Evolutionary conservation across 2,113 vertebrate species (phyloP).

Genomic region (Cairina moschata): DNA sequence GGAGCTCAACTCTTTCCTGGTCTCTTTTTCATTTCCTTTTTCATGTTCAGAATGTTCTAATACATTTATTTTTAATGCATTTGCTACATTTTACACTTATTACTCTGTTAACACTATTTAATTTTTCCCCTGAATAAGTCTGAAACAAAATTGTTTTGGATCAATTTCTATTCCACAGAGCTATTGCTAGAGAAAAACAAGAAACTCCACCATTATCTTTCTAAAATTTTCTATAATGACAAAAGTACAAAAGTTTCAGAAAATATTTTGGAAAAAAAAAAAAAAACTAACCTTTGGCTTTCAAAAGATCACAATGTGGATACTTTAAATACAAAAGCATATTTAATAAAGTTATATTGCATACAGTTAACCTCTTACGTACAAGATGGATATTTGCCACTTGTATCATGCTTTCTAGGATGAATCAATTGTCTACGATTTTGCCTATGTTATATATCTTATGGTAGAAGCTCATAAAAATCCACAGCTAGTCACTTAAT

Average conservation of each 20-base stretch:
- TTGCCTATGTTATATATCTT: background rate
- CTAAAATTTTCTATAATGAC: background rate
- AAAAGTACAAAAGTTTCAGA: background rate
- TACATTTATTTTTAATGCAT: background rate
- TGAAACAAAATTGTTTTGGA: background rate
- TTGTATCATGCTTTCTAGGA: background rate
- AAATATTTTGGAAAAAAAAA: background rate
- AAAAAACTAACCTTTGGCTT: background rate
- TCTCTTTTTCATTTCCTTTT: background rate
- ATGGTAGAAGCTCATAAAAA: background rate
- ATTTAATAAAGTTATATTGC: background rate
- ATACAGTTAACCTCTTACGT: background rate
- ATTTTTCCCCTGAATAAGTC: background rate
- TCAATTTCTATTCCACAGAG: background rate
- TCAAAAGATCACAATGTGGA: background rate
- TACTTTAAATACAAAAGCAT: background rate
- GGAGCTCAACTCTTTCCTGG: background rate
- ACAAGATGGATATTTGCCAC: background rate
- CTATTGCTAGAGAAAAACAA: background rate
- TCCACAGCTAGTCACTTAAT: background rate
- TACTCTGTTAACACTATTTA: background rate
- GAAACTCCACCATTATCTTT: background rate
- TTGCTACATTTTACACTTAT: background rate
- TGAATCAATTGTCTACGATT: background rate
- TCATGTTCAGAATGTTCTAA: background rate